Evolutionary conservation across 2,888 invertebrate species (phyloP).

Genomic region (Cheilosia urbana): DNA sequence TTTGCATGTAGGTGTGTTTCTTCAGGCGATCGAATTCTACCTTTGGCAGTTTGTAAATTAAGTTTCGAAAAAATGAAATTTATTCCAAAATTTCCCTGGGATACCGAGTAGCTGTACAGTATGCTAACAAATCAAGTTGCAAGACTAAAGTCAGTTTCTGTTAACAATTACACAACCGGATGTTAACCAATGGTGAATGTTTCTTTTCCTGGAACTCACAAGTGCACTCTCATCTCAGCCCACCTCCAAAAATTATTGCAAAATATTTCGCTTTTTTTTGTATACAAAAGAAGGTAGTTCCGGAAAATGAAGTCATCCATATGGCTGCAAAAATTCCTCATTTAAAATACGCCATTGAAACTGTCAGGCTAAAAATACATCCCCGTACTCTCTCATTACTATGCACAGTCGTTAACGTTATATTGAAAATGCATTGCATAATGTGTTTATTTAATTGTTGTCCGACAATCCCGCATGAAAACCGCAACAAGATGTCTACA

Average conservation of each 20-base stretch:
- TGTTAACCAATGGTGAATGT: too few relatives aligned
- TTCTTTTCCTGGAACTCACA: neutral
- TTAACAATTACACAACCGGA: too few relatives aligned
- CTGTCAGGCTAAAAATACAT: slow-evolving; percentile 34
- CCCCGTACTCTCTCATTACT: slow-evolving; percentile 18
- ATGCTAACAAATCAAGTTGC: too few relatives aligned
- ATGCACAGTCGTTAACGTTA: slow-evolving; percentile 38
- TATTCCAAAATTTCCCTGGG: too few relatives aligned
- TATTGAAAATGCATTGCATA: slow-evolving; percentile 45
- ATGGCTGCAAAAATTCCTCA: neutral
- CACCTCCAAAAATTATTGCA: too few relatives aligned
- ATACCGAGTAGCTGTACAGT: too few relatives aligned
- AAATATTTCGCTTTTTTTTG: too few relatives aligned
- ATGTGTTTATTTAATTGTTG: slow-evolving; percentile 48
- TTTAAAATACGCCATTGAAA: slow-evolving; percentile 3
- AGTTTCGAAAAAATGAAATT: too few relatives aligned
- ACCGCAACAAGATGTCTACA: slow-evolving; percentile 66
- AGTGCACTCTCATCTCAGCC: neutral
- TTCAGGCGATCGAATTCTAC: too few relatives aligned
- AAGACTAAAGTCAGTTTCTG: too few relatives aligned
- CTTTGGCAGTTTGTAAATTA: too few relatives aligned
- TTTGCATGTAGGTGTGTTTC: too few relatives aligned
- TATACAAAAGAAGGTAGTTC: neutral
- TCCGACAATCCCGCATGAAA: slow-evolving; percentile 33
- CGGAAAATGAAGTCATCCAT: neutral